Base-by-base conservation (phyloP, 2,797 vertebrate genomes). In the Saxicola maurus region DNA sequence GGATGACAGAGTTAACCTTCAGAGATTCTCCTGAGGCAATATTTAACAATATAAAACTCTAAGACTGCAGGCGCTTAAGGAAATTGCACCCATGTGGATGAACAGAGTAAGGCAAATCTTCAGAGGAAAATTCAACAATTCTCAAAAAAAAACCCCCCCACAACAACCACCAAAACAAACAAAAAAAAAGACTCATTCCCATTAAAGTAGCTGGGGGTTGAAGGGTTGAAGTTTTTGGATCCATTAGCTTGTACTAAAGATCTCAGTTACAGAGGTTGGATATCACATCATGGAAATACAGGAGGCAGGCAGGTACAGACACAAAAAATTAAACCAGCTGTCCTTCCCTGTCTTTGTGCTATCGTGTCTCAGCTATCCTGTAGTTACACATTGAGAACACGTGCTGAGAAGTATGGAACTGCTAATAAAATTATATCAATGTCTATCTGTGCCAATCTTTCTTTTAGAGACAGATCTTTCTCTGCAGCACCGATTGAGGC, bases 371-470 rank as follows among this genome's bases (percentile, higher is more conserved):
- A 82, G 80, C 76, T 75, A 55, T 75, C 73, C 95, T 76, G 59
- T 35, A 89, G 89, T 69, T 86, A 69, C 60, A 59, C 51, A n/a
- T 4, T 28, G 79, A 35, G 68, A 57, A 82, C 82, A 74, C 7
- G 3, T 89, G 82, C 92, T 78, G 69, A 92, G 89, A 89, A 81
- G 43, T 43, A 59, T 35, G 48, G 52, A 37, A 43, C 62, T 66
- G 59, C 82, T 94, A 78, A 92, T 59, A 42, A 73, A 73, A 89
- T 94, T 87, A 89, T 45, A 78, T 59, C 82, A 86, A 21, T 17
- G 77, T 66, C 91, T 92, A 57, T 80, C 91, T 85, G 79, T 3
- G 6, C 79, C 88, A 42, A 49, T 90, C 76, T 86, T 80, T n/a
- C 75, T 61, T 46, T 43, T 2, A 3, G 68, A 91, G 81, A 86